Evolutionary conservation across 2,113 vertebrate genomes (phyloP), one percentile per base, ranked within the genome.

Genomic region (Rhinichthys klamathensis): DNA sequence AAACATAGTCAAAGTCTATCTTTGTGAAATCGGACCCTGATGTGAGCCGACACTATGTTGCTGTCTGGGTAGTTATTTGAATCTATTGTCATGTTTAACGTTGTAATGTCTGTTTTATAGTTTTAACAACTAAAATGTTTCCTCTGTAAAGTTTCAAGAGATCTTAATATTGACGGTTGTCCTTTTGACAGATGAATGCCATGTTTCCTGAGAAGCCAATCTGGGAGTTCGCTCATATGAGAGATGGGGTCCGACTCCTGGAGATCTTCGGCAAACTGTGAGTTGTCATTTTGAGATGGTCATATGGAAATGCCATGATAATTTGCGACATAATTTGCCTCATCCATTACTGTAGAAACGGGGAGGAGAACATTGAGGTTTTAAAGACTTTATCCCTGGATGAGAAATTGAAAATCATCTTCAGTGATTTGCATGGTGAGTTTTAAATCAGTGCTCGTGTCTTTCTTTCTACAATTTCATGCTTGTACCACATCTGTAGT

Each of bases 181-280:
- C 16, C 8, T 46, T 32, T 54, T 4, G 18, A 3, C 84, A 98
- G 97, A 93, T 97, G 79, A 97, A 96, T 91, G 95, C 94, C 84
- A 79, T 96, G 0, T 92, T 88, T 0, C 91, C 96, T 27, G 93
- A 88, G 0, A 79, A 95, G 21, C 87, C 90, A 0, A 74, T 96
- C 5, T 30, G 88, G 1, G 85, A 88, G 0, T 86, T 96, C 0
- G 88, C 90, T 0, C 93, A 96, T 86, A 94, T 98, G 61, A 94
- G 93, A 83, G 96, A 97, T 86, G 95, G 96, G 3, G 63, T 76
- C 0, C 0, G 95, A 54, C 93, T 98, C 49, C 32, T 97, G 69
- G 94, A 91, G 88, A 93, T 98, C 77, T 94, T 97, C 65, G 84
- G 92, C 41, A 90, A 89, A 87, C 87, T 97, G 97, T 98, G 92